Percentiles rank a stretch among this genome's conserved stretches.
Evolutionary conservation across 2,888 invertebrate genomes (phyloP).

Genomic region (Lacanobia wlatinum): DNA sequence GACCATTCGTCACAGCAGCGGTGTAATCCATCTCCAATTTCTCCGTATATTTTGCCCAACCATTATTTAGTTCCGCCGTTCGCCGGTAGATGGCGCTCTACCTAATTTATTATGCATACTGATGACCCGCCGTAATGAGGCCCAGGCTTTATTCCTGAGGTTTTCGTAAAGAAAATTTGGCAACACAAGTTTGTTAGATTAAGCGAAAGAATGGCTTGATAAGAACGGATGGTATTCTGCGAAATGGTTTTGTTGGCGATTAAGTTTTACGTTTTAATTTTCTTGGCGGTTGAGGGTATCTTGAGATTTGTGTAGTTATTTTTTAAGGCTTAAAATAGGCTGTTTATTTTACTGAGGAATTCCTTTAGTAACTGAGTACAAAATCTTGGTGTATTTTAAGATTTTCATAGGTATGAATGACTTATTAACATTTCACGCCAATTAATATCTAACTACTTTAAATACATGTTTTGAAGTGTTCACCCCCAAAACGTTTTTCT

Average conservation of each 20-base stretch:
- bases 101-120: constrained; percentile 95
- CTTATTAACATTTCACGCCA: too few species aligned
- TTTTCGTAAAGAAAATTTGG: constrained; percentile 85
- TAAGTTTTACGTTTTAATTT: constrained; percentile 64
- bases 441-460: too few species aligned
- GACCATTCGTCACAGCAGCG: constrained; percentile 73
- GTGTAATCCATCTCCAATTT: constrained; percentile 79
- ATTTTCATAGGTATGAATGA: too few species aligned
- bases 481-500: too few species aligned
- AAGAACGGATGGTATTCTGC: constrained; percentile 68
- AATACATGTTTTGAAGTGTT: too few species aligned
- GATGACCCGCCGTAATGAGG: constrained; percentile 93
- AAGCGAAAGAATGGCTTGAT: constrained; percentile 82
- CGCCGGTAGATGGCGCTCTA: constrained; percentile 83
- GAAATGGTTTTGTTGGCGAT: constrained; percentile 64
- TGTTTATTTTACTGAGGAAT: not conserved
- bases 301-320: not conserved
- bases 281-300: constrained; percentile 30
- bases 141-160: constrained; percentile 73
- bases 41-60: constrained; percentile 64
- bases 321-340: not conserved
- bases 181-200: constrained; percentile 80
- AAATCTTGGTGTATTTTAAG: too few species aligned
- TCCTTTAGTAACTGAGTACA: not conserved
- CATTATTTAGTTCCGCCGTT: constrained; percentile 82